These are phyloP conservation scores for Thymelicus acteon DNA, from an alignment of 2,888 invertebrate species.

Conservation along the genomic window DNA sequence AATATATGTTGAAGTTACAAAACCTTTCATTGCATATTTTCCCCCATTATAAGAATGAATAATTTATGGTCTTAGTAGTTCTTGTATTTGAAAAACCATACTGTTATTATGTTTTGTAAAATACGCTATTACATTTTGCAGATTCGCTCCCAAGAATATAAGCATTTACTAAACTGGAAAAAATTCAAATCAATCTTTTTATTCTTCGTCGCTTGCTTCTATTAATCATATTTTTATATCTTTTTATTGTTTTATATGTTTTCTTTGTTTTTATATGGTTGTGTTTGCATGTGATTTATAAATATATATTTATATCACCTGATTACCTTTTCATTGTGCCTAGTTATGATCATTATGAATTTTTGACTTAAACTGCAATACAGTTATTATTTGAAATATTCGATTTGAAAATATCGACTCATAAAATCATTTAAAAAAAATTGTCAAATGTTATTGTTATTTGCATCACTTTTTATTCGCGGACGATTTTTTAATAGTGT, in stretches of 20 bases:
- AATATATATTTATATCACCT: slow-evolving; percentile 14
- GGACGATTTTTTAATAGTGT: slow-evolving; percentile 1
- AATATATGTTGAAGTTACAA: slow-evolving; percentile 30
- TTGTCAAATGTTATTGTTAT: background rate
- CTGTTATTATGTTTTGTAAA: background rate
- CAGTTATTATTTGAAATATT: background rate
- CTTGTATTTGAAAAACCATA: too few species aligned
- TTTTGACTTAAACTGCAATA: background rate
- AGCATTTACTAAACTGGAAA: slow-evolving; percentile 68
- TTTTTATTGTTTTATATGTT: background rate
- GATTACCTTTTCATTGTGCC: slow-evolving; percentile 9
- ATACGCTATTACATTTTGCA: slow-evolving; percentile 58
- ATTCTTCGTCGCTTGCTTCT: background rate
- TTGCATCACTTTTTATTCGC: background rate
- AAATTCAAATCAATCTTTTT: background rate
- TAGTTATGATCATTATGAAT: background rate
- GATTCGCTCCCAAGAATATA: slow-evolving; percentile 82
- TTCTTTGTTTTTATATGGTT: background rate
- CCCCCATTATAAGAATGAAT: slow-evolving; percentile 14
- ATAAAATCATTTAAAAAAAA: background rate
- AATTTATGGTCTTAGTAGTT: too few species aligned
- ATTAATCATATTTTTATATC: slow-evolving; percentile 8
- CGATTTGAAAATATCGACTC: background rate
- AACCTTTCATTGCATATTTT: slow-evolving; percentile 26
- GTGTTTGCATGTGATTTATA: slow-evolving; percentile 18